phyloP scores from a whole-genome alignment of 1,140 invertebrate genomes.

The Zaprionus capensis region DNA sequence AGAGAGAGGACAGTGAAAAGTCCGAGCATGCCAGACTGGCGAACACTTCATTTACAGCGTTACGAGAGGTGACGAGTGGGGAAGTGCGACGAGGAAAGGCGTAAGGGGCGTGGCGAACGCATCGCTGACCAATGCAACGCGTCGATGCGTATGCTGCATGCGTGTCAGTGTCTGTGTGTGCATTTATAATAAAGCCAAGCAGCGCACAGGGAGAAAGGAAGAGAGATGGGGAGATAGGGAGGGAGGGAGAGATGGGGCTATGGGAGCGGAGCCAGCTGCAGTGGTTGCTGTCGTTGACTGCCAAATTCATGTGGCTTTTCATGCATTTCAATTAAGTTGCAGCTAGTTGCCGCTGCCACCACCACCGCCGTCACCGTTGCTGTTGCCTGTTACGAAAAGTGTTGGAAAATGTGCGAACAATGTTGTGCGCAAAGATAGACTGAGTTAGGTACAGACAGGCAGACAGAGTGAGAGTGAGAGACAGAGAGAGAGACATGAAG shows the following conservation, averaged over 20 bases:
- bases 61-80: slow-evolving; percentile 31
- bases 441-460: not conserved
- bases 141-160: slow-evolving; percentile 46
- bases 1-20: slow-evolving; percentile 35
- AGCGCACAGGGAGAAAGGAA: not conserved
- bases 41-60: slow-evolving; percentile 68
- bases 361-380: not conserved
- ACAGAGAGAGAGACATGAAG: not conserved
- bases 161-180: slow-evolving; percentile 25
- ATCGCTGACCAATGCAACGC: slow-evolving; percentile 54
- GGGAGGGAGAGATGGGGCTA: not conserved
- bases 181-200: slow-evolving; percentile 65
- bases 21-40: slow-evolving; percentile 35
- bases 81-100: not conserved
- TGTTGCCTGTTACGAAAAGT: slow-evolving; percentile 49
- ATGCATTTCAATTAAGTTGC: slow-evolving; percentile 79
- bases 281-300: slow-evolving; percentile 57
- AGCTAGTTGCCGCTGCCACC: slow-evolving; percentile 32
- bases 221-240: not conserved
- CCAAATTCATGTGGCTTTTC: slow-evolving; percentile 73
- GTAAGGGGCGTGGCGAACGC: slow-evolving; percentile 34
- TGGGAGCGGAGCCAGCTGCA: slow-evolving; percentile 19
- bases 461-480: not conserved
- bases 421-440: slow-evolving; percentile 17
- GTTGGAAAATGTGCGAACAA: slow-evolving; percentile 67